Evolutionary conservation across 2,113 vertebrate species (phyloP).

Genomic region (Esox niger): DNA sequence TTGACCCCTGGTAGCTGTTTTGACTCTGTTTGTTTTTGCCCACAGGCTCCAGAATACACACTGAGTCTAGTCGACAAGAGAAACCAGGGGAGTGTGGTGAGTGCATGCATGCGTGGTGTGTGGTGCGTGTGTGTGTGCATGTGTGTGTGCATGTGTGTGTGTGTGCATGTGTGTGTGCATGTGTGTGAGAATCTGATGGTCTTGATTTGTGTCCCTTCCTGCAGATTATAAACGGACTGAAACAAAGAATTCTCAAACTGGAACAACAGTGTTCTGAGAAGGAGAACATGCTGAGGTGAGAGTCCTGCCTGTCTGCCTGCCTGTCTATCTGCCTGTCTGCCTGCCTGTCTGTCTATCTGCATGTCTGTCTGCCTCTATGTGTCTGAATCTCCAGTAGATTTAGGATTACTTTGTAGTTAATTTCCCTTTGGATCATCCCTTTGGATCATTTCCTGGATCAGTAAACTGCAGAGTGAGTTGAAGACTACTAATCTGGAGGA

Average conservation of each 20-base stretch:
- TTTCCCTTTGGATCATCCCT: no score
- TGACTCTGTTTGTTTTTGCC: slow-evolving; percentile 7
- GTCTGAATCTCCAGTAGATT: no score
- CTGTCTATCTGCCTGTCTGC: background rate
- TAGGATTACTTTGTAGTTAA: no score
- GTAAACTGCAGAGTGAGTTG: slow-evolving; percentile 84
- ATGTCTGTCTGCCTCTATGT: background rate
- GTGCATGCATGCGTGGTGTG: no score
- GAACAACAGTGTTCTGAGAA: slow-evolving; percentile 91
- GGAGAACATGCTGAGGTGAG: slow-evolving; percentile 79
- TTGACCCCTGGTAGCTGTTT: no score
- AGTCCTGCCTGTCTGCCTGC: slow-evolving; percentile 1
- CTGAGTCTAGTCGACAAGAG: slow-evolving; percentile 81
- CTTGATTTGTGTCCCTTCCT: slow-evolving; percentile 12
- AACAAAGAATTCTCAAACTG: slow-evolving; percentile 84
- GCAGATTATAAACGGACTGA: slow-evolving; percentile 83
- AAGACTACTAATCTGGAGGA: slow-evolving; percentile 84
- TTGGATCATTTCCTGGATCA: slow-evolving; percentile 50
- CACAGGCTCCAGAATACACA: slow-evolving; percentile 79
- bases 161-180: background rate
- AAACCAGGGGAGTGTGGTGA: slow-evolving; percentile 78
- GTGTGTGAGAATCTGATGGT: no score
- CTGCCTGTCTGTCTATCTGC: no score
- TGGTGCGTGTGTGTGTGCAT: background rate
- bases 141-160: background rate